Base-by-base conservation (phyloP, 2,888 invertebrate species). In the Andrena fulva region DNA sequence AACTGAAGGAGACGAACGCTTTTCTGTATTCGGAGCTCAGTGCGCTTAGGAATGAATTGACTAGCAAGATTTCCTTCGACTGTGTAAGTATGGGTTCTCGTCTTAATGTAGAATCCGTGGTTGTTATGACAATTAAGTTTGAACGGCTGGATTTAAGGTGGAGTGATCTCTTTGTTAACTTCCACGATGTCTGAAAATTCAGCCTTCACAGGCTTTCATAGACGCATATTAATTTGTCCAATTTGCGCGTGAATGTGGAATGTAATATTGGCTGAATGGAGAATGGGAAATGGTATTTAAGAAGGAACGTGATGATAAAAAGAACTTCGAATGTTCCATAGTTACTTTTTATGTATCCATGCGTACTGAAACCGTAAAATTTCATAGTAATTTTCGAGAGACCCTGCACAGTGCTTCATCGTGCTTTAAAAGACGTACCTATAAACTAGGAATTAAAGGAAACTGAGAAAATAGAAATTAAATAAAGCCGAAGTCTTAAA, bases 1-100 rank as follows among this genome's bases (percentile, higher is more conserved):
- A 91, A 71, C 75, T 94, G 0, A 91, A 90, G 63, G 93, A 93
- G 64, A 90, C 90, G 1, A 92, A 93, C 35, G 90, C 84, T 48
- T 82, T 90, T 2, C 64, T 94, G 31, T 90, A 88, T 42, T 85
- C 86, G 0, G 93, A 93, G 80, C 77, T 94, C 7, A 89, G 77
- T 29, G 83, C 88, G 12, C 83, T 94, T 33, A 89, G 89, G 6
- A 91, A 86, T 7, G 92, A 93, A 67, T 64, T 93, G 16, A 54
- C 85, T 10, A 75, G 81, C 2, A 90, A 89, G 79, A 77, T 85
- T 74, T 77, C 84, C 2, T 82, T 88, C 16, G 89, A 91, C 71
- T 80, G 84, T 62, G 92, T 92, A 77, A 89, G 92, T 87, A 24
- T 16, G 60, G 24, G 10, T 24, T 27, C 35, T 31, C 16, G 42